phyloP scores from a whole-genome alignment of 1,140 invertebrate species.

The Drosophila dunni region DNA sequence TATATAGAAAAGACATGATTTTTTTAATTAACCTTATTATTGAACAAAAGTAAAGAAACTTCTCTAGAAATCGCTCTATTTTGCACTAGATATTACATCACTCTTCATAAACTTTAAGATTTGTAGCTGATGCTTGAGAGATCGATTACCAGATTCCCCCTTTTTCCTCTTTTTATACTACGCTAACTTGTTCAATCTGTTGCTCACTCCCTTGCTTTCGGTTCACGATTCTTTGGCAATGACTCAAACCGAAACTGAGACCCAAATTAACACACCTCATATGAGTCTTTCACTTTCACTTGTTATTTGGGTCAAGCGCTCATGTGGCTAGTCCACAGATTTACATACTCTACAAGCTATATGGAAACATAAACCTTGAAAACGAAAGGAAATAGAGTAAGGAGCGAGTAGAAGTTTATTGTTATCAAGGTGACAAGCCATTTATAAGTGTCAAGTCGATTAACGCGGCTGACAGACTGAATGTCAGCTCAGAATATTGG shows the following conservation, averaged over 20 bases:
- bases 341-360: slow-evolving; percentile 12
- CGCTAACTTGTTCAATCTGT: not conserved
- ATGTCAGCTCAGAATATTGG: not conserved
- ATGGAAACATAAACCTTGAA: slow-evolving; percentile 37
- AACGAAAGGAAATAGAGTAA: not conserved
- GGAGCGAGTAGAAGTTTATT: slow-evolving; percentile 13
- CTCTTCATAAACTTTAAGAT: not conserved
- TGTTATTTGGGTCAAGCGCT: slow-evolving; percentile 55
- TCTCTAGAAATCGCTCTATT: too few species aligned
- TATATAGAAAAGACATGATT: too few species aligned
- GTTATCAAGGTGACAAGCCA: slow-evolving; percentile 56
- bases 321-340: slow-evolving; percentile 10
- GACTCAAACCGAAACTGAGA: slow-evolving; percentile 19
- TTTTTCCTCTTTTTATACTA: not conserved
- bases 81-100: too few species aligned
- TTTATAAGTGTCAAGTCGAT: slow-evolving; percentile 61
- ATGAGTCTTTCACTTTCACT: slow-evolving; percentile 64
- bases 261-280: slow-evolving; percentile 24
- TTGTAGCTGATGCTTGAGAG: not conserved
- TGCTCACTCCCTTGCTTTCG: slow-evolving; percentile 7
- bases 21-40: too few species aligned
- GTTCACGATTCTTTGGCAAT: slow-evolving; percentile 32
- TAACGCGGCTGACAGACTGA: slow-evolving; percentile 35
- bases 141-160: not conserved
- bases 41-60: too few species aligned